These are phyloP conservation scores for Stramonita haemastoma DNA, from an alignment of 2,888 invertebrate species.

Conservation along the genomic window DNA sequence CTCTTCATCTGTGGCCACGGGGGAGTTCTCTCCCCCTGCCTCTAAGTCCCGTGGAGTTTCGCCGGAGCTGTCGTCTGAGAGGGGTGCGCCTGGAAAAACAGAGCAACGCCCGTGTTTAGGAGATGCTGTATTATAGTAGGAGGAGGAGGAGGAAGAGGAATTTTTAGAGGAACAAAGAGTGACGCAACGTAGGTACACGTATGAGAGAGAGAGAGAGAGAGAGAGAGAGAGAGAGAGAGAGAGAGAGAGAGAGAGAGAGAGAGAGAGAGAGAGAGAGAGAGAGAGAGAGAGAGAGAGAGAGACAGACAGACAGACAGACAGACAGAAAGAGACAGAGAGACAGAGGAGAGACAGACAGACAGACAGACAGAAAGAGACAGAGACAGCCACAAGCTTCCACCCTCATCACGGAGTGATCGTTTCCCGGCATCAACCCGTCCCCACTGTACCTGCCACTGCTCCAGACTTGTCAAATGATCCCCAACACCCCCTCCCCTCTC, in stretches of 20 bases:
- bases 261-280: not conserved
- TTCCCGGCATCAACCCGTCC: no score
- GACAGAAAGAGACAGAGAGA: not conserved
- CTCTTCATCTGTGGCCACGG: conserved; percentile 48
- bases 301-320: not conserved
- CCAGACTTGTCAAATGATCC: no score
- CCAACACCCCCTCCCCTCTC: no score
- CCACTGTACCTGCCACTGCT: no score
- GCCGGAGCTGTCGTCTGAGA: conserved; percentile 22
- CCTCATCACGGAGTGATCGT: no score
- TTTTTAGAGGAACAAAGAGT: not conserved
- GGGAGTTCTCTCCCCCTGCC: conserved; percentile 46
- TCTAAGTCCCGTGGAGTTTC: conserved; percentile 28
- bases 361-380: not conserved
- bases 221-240: not conserved
- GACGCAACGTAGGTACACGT: not conserved
- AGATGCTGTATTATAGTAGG: no score
- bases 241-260: not conserved
- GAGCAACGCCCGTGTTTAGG: not conserved
- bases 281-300: not conserved
- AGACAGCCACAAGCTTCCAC: not conserved
- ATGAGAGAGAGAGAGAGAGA: not conserved
- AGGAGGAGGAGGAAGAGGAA: not conserved
- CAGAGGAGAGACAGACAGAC: not conserved
- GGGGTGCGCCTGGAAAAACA: conserved; percentile 41